Evolutionary conservation across 2,888 invertebrate genomes (phyloP).

Genomic region (Drosophila mayaguana): DNA sequence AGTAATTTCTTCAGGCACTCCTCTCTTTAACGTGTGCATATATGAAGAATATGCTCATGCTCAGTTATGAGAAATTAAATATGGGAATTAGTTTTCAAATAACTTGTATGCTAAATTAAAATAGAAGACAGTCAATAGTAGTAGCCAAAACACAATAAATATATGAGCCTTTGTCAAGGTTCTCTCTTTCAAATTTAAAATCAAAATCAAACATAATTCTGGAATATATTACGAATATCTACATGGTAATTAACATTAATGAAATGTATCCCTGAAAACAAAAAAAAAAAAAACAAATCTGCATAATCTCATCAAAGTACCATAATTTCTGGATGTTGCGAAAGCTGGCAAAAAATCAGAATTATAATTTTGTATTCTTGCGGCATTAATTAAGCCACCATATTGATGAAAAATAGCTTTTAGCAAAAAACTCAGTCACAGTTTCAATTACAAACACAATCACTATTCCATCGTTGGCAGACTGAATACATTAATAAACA

Average conservation of each 20-base stretch:
- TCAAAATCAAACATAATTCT: neutral
- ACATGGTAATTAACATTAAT: neutral
- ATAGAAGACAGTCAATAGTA: too few species aligned
- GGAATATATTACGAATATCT: neutral
- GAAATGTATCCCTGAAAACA: neutral
- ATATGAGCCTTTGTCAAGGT: too few species aligned
- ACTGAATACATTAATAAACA: neutral
- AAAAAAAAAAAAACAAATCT: neutral
- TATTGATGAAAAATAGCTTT: neutral
- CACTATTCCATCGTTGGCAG: neutral
- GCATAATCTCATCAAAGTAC: neutral
- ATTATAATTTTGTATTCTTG: neutral
- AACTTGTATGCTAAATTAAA: too few species aligned
- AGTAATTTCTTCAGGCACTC: neutral
- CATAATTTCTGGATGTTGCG: neutral
- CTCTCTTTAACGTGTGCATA: neutral
- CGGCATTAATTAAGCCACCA: neutral
- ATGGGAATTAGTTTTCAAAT: neutral
- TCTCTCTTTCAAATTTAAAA: neutral
- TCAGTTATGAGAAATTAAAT: neutral
- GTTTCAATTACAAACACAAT: neutral
- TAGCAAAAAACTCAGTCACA: neutral
- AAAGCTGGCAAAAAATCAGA: neutral
- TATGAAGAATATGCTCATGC: too few species aligned
- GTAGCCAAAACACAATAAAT: too few species aligned